Evolutionary conservation across 2,797 vertebrate genomes (phyloP), one percentile per base, ranked within the genome.

Genomic region (Merluccius polli): DNA sequence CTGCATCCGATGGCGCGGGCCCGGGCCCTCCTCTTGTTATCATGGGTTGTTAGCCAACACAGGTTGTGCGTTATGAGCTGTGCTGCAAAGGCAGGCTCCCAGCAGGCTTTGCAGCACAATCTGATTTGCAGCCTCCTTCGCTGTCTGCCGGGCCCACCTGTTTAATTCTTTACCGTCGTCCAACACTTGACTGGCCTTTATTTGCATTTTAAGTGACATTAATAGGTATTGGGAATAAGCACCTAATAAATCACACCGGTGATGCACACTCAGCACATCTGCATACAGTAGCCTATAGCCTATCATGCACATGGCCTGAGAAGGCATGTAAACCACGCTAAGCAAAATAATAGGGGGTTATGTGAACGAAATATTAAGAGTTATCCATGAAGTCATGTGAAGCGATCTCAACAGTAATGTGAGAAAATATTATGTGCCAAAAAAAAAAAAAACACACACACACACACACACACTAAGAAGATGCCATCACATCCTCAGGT

Each of bases 151-250:
- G 59, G 84, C 78, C 79, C 88, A 87, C 87, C 85, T 87, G 84
- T 77, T 88, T 87, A 86, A 89, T 83, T 83, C 79, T 78, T 77
- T 72, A 63, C 81, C 63, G 73, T 84, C 80, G 74, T 85, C 81
- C 76, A 86, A 86, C 85, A 87, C 81, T 81, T 88, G 88, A 87
- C 79, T 89, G 84, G 85, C 80, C 84, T 90, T 88, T 90, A 91
- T 91, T 93, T 90, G 88, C 86, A 90, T 91, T 89, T 88, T 87
- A 89, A 89, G 87, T 88, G 90, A 89, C 89, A 89, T 88, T 87
- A 89, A 90, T 88, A 85, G 83, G 83, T 87, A 74, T 70, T 74
- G 78, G 72, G 78, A 84, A 84, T 86, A 84, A 84, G 80, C 79
- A 71, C 69, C 80, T 85, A 87, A 90, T 91, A 90, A 90, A 90